A percentile compares a stretch with the other conserved stretches of the same genome.
phyloP scores from a whole-genome alignment of 1,140 invertebrate genomes.

The Marisa cornuarietis region DNA sequence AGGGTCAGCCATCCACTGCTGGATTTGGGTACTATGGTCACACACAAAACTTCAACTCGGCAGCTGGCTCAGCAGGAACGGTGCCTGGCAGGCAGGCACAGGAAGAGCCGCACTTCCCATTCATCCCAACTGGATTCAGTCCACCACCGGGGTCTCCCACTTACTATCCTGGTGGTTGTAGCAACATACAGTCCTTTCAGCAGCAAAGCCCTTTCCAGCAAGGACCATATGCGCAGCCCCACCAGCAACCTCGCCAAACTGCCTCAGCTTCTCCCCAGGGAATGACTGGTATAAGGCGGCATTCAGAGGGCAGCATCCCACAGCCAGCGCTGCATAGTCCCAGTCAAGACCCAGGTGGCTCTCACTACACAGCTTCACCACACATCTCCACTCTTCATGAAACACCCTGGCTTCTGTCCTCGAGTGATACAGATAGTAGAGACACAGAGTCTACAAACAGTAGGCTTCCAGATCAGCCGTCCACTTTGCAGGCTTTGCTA shows the following conservation, averaged over 20 bases:
- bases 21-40: constrained; percentile 9
- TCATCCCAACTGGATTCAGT: constrained; percentile 12
- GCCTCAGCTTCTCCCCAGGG: not conserved
- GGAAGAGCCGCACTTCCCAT: not conserved
- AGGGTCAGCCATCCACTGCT: not conserved
- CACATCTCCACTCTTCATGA: not conserved
- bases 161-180: not conserved
- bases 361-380: not conserved
- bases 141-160: constrained; percentile 10
- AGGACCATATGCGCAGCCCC: too few relatives aligned
- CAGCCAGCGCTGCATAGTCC: not conserved
- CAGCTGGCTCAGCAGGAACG: too few relatives aligned
- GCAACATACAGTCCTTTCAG: not conserved
- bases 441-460: not conserved
- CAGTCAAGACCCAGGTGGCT: too few relatives aligned
- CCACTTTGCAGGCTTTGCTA: constrained; percentile 4
- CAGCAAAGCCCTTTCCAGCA: not conserved
- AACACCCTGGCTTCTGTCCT: not conserved
- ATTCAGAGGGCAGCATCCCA: constrained; percentile 11
- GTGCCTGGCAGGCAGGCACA: too few relatives aligned
- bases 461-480: not conserved
- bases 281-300: constrained; percentile 12
- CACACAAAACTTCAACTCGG: not conserved
- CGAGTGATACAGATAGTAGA: not conserved
- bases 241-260: not conserved